Evolutionary conservation across 2,113 vertebrate species (phyloP), one percentile per base, ranked within the genome.

Genomic region (Drymodes brunneopygia): DNA sequence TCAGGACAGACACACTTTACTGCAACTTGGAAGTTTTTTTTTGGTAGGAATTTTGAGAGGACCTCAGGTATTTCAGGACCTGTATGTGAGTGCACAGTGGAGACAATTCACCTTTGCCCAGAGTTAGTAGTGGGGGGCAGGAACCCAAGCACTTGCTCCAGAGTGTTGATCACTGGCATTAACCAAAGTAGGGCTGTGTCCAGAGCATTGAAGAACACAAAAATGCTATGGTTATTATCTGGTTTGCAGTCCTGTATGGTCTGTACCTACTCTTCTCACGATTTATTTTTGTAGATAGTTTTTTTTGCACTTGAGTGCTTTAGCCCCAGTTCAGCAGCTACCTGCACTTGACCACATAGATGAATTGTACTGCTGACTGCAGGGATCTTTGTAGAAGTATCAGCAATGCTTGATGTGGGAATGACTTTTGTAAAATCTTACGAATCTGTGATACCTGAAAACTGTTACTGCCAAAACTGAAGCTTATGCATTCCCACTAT

Each of bases 51-150:
- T 33, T 69, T 11, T 57, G n/a, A 57, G 54, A 69, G 18, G 25
- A 67, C 15, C 22, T 77, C 12, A 31, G 20, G 3, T 78, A 28
- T 78, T 86, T 67, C 29, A 36, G 31, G 38, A 78, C 22, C 14
- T 61, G 15, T 44, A 18, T 1, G 0, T 2, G 6, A 50, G 29
- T 38, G 38, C 4, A 3, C 10, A 27, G 8, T 57, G 23, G 45
- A 80, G 33, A 42, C 25, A 57, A 31, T 50, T 84, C 21, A 42
- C 3, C n/a, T 81, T 69, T 42, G 73, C 53, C 47, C 23, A 8
- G 16, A n/a, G n/a, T 33, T 66, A 12, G 18, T 23, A 45, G 42
- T 6, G 25, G 18, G 36, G 6, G 31, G 42, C 24, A 93, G 50
- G 38, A 90, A 12, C 47, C 36, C 18, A 74, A 79, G 10, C 62